phyloP scores from a whole-genome alignment of 2,888 invertebrate species.

The Caenorhabditis japonica region DNA sequence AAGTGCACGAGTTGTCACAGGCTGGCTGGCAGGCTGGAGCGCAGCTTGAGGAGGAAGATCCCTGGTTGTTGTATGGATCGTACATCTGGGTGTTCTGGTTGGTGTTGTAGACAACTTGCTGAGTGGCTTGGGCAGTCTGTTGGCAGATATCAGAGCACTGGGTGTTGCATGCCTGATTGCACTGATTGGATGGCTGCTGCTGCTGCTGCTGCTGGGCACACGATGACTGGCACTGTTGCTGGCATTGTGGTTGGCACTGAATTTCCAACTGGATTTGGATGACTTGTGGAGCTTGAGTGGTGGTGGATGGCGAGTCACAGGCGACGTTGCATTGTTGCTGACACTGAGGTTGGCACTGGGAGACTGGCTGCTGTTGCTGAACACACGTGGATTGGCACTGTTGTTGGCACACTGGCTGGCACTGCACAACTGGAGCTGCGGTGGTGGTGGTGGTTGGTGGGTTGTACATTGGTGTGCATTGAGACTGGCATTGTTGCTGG shows the following conservation, averaged over 20 bases:
- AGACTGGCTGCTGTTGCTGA: not conserved
- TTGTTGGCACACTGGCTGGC: constrained; percentile 19
- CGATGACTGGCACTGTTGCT: constrained; percentile 30
- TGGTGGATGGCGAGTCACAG: not conserved
- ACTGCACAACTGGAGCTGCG: constrained; percentile 8
- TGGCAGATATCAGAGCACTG: too few species aligned
- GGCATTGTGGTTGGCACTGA: constrained; percentile 41
- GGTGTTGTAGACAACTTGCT: too few species aligned
- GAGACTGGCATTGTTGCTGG: constrained; percentile 41
- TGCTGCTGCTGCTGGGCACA: constrained; percentile 16
- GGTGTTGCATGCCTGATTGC: too few species aligned
- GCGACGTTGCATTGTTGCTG: constrained; percentile 21
- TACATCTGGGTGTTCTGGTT: too few species aligned
- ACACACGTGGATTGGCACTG: constrained; percentile 4
- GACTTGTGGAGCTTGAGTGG: constrained; percentile 5
- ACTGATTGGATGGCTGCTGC: too few species aligned
- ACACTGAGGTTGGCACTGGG: constrained; percentile 29
- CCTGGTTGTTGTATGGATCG: constrained; percentile 4
- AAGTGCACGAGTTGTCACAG: constrained; percentile 12
- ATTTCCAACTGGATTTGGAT: constrained; percentile 1
- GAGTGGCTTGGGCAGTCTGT: too few species aligned
- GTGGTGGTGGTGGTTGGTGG: constrained; percentile 20
- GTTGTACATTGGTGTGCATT: constrained; percentile 18
- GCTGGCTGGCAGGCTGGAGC: constrained; percentile 31
- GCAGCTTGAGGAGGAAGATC: constrained; percentile 37